Conservation (phyloP, 2,888 invertebrate species). For the Nematopogon swammerdamellus region DNA sequence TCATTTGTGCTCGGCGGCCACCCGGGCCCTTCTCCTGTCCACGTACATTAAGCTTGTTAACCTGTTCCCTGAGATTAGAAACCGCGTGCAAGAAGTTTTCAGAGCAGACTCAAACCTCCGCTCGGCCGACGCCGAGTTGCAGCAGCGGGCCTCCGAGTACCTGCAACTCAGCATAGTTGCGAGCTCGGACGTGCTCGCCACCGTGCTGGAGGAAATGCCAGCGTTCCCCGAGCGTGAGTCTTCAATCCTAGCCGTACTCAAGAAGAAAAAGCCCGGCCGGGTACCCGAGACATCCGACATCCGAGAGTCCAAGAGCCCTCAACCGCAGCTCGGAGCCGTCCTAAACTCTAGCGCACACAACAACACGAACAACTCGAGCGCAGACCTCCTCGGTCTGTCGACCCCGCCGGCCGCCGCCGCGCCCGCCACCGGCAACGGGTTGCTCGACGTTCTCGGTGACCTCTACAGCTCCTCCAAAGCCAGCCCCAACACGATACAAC, state of each 20-base stretch:
- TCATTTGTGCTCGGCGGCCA: constrained; percentile 96
- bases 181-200: constrained; percentile 95
- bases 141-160: constrained; percentile 98
- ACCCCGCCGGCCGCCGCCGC: constrained; percentile 76
- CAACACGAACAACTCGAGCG: constrained; percentile 55
- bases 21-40: constrained; percentile 91
- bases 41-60: constrained; percentile 99
- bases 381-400: constrained; percentile 84
- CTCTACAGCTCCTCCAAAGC: constrained; percentile 68
- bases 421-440: constrained; percentile 66
- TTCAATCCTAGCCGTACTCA: constrained; percentile 94
- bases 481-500: constrained; percentile 62
- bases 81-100: constrained; percentile 93
- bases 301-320: constrained; percentile 78
- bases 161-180: constrained; percentile 94
- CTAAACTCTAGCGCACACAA: constrained; percentile 46
- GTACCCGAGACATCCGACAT: constrained; percentile 83
- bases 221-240: constrained; percentile 99
- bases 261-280: constrained; percentile 96
- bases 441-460: constrained; percentile 91
- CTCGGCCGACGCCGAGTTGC: constrained; percentile 97
- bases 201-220: constrained; percentile 99
- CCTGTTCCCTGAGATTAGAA: constrained; percentile 97
- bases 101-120: constrained; percentile 92
- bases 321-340: constrained; percentile 45